These are phyloP conservation scores for Grapholita molesta DNA, from an alignment of 1,140 invertebrate species.

Conservation along the genomic window DNA sequence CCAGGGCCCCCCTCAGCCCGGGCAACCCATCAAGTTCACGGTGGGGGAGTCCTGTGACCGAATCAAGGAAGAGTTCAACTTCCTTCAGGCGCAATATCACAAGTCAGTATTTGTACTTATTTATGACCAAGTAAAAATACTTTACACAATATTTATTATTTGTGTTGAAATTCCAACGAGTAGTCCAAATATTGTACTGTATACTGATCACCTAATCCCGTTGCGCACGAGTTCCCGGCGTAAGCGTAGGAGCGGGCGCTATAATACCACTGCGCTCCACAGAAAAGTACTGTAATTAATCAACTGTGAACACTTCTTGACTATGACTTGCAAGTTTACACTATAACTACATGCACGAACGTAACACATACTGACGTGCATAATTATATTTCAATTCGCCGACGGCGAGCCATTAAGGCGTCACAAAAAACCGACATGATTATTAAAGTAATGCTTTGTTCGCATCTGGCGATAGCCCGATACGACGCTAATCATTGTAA, in stretches of 20 bases:
- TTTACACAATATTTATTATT: no score
- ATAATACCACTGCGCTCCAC: not conserved
- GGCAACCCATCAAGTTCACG: constrained; percentile 95
- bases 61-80: constrained; percentile 99
- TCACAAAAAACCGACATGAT: constrained; percentile 14
- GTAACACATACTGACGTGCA: not conserved
- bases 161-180: not conserved
- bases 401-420: not conserved
- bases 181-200: not conserved
- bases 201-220: not conserved
- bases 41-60: constrained; percentile 94
- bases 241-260: not conserved
- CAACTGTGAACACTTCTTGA: not conserved
- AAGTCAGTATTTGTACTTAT: constrained; percentile 87
- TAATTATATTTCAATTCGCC: constrained; percentile 15
- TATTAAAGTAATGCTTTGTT: constrained; percentile 18
- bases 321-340: not conserved
- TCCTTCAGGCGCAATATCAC: constrained; percentile 98
- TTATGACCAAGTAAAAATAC: no score
- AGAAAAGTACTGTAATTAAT: constrained; percentile 1
- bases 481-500: constrained; percentile 10
- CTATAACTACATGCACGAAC: not conserved
- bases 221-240: not conserved
- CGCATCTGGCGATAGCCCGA: constrained; percentile 4
- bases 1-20: constrained; percentile 90